These are phyloP conservation scores for Leucophora obtusa DNA, from an alignment of 2,888 invertebrate genomes.

Conservation along the genomic window DNA sequence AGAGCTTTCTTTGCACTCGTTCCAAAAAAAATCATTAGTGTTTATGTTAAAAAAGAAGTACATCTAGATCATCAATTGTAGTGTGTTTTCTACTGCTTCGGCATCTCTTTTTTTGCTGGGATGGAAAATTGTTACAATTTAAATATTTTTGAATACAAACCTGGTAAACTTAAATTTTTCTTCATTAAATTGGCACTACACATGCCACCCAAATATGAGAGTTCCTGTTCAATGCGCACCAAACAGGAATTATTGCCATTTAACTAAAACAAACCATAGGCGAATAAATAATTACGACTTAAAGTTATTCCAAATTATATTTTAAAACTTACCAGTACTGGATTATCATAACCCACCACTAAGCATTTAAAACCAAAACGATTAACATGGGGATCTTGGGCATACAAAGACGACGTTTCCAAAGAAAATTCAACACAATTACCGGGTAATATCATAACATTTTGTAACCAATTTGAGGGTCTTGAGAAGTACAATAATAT, in stretches of 20 bases:
- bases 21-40: too few species aligned
- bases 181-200: conserved; percentile 94
- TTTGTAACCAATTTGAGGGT: conserved; percentile 87
- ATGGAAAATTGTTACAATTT: too few species aligned
- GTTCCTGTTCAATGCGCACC: conserved; percentile 90
- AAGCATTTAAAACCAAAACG: conserved; percentile 89
- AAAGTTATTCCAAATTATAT: not conserved
- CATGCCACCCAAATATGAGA: conserved; percentile 93
- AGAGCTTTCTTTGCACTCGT: too few species aligned
- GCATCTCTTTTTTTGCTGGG: too few species aligned
- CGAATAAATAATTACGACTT: not conserved
- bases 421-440: conserved; percentile 96
- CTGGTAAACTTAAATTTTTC: conserved; percentile 86
- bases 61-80: too few species aligned
- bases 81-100: too few species aligned
- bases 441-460: conserved; percentile 91
- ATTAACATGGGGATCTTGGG: conserved; percentile 91
- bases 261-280: conserved; percentile 67
- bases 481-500: conserved; percentile 64
- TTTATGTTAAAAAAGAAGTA: too few species aligned
- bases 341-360: conserved; percentile 90
- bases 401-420: conserved; percentile 96
- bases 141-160: too few species aligned
- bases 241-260: conserved; percentile 77
- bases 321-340: conserved; percentile 76